phyloP scores from a whole-genome alignment of 2,113 vertebrate genomes.

The Pseudopipra pipra region DNA sequence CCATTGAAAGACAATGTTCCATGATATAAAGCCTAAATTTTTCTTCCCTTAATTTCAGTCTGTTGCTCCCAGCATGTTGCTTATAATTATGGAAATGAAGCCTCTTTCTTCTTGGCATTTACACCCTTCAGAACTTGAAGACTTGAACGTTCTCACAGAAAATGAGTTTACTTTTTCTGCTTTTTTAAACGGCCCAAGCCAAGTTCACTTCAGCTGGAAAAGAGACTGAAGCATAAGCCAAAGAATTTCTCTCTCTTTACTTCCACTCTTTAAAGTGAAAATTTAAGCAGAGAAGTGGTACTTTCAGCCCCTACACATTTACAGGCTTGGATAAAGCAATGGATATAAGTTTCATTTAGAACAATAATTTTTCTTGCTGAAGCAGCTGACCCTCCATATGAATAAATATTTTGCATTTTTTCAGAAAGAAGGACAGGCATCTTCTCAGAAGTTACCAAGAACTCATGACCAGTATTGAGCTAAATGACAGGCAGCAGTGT shows the following conservation, averaged over 20 bases:
- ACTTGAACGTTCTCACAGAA: not conserved
- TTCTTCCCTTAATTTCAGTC: not conserved
- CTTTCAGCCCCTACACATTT: not conserved
- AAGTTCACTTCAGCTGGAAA: not conserved
- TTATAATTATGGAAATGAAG: slow-evolving; percentile 4
- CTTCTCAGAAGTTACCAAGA: not conserved
- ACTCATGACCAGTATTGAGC: not conserved
- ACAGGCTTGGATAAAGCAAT: not conserved
- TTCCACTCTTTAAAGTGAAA: not conserved
- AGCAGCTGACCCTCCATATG: not conserved
- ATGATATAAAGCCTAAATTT: not conserved
- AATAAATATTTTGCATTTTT: not conserved
- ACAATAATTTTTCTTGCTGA: not conserved
- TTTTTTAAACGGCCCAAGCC: not conserved
- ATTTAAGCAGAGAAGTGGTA: not conserved
- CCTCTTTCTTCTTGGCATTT: not conserved
- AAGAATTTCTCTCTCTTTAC: not conserved
- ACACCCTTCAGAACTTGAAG: not conserved
- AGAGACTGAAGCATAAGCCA: not conserved
- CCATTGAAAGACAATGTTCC: not conserved
- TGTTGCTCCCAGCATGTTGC: not conserved
- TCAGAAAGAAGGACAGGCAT: not conserved
- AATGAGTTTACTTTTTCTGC: not conserved
- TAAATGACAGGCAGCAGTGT: not conserved
- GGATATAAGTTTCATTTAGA: not conserved